Conservation (phyloP, 2,888 invertebrate genomes). For the Pelosia muscerda region DNA sequence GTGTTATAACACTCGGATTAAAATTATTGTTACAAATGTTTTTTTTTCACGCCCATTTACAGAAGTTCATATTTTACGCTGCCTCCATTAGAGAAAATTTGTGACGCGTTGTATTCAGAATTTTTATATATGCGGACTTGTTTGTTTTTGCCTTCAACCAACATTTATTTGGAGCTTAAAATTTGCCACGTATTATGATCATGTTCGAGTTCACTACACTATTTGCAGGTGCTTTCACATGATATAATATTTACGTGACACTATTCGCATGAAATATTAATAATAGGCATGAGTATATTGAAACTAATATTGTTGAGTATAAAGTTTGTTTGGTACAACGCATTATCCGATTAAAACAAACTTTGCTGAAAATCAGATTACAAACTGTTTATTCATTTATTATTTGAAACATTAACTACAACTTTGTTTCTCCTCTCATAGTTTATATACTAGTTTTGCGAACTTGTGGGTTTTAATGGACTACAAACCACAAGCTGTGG, state of each 20-base stretch:
- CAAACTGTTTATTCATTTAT: constrained; percentile 7
- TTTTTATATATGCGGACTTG: background rate
- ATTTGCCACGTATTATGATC: background rate
- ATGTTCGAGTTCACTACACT: background rate
- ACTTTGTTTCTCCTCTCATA: constrained; percentile 4
- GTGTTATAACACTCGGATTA: constrained; percentile 5
- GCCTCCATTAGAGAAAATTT: constrained; percentile 25
- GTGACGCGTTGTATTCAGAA: constrained; percentile 13
- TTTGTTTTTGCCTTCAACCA: background rate
- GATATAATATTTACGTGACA: background rate
- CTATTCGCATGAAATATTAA: background rate
- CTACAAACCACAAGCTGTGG: background rate
- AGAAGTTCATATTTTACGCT: constrained; percentile 18
- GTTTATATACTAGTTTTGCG: constrained; percentile 1
- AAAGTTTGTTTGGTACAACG: constrained; percentile 1
- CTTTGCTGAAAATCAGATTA: constrained; percentile 4
- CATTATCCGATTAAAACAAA: constrained; percentile 9
- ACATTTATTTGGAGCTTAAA: background rate
- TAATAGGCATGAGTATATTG: background rate
- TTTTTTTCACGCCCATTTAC: constrained; percentile 19
- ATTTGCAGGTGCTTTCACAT: background rate
- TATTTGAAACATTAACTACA: background rate
- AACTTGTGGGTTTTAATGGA: background rate
- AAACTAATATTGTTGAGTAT: constrained; percentile 1
- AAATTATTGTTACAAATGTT: constrained; percentile 4